A percentile compares a stretch with the other conserved stretches of the same genome.
Conservation (phyloP, 2,888 invertebrate species). For the Eumerus sabulonum region DNA sequence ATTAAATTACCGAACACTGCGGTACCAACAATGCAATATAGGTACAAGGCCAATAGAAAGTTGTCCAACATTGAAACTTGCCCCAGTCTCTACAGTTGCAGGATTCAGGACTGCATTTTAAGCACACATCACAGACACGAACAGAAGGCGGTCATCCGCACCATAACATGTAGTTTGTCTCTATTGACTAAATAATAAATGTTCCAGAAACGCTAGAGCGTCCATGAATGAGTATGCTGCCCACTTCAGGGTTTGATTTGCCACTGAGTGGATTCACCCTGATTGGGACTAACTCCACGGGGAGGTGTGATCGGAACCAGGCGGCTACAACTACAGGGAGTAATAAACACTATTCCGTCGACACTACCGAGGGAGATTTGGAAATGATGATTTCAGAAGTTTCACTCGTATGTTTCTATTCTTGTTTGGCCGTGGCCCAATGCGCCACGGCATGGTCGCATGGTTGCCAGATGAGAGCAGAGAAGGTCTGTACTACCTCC, state of each 20-base stretch:
- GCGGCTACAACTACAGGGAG: constrained; percentile 33
- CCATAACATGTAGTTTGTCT: constrained; percentile 55
- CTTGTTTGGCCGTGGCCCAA: constrained; percentile 13
- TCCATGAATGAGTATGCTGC: neutral
- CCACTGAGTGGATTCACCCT: constrained; percentile 33
- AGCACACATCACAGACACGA: constrained; percentile 48
- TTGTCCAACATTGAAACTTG: no score
- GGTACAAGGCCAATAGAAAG: no score
- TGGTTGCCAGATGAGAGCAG: constrained; percentile 27
- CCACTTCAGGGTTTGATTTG: constrained; percentile 32
- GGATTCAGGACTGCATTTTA: constrained; percentile 49
- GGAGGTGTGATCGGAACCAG: constrained; percentile 2
- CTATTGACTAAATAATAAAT: constrained; percentile 63
- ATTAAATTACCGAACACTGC: no score
- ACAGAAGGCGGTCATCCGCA: constrained; percentile 39
- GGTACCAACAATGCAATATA: no score
- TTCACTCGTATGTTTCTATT: constrained; percentile 48
- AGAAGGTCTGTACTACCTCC: no score
- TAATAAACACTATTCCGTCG: constrained; percentile 49
- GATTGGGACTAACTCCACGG: constrained; percentile 9
- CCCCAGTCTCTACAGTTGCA: neutral
- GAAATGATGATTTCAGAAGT: constrained; percentile 38
- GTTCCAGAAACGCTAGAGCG: constrained; percentile 50
- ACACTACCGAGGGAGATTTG: constrained; percentile 31
- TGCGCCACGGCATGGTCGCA: constrained; percentile 21